Evolutionary conservation across 2,797 vertebrate species (phyloP), one percentile per base, ranked within the genome.

Genomic region (Pangasius krempfi): DNA sequence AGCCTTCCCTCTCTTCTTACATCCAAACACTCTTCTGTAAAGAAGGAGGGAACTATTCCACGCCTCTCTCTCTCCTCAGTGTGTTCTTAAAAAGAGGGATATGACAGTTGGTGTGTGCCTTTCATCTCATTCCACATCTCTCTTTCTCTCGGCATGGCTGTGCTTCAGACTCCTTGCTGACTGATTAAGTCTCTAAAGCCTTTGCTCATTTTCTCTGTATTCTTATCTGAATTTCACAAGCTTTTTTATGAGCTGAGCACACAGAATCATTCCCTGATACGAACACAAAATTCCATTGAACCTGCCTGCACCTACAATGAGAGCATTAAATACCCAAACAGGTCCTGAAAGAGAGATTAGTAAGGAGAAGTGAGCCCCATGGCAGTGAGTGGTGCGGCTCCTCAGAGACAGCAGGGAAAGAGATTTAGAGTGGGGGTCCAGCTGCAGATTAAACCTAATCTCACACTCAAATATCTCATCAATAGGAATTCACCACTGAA

Each of bases 1-100:
- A 84, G 88, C 90, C 82, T 85, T 91, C 47, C 86, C 89, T 88
- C 79, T 66, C 87, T 89, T 52, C 73, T 87, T 73, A 88, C 54
- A 88, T 89, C 83, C 75, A 91, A 87, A 83, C 79, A 87, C 86
- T 89, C 83, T 79, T 87, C 82, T 85, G 86, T 87, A 86, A 58
- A 84, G 83, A 86, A 90, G 86, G 90, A 92, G 91, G 89, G 87
- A 86, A 79, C 86, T 86, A 81, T 88, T 88, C 89, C 88, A 91
- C 58, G 60, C 82, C 88, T 87, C 88, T 66, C 66, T 83, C 30
- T 62, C 75, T 75, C 68, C 72, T 84, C 84, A 47, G 20, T 81
- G 62, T 47, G 50, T 27, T 86, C 50, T 87, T 75, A 80, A 87
- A 87, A 89, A 68, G 50, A 79, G 81, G 75, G 66, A 88, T 81